phyloP scores from a whole-genome alignment of 2,113 vertebrate species.

The Lampris incognitus region DNA sequence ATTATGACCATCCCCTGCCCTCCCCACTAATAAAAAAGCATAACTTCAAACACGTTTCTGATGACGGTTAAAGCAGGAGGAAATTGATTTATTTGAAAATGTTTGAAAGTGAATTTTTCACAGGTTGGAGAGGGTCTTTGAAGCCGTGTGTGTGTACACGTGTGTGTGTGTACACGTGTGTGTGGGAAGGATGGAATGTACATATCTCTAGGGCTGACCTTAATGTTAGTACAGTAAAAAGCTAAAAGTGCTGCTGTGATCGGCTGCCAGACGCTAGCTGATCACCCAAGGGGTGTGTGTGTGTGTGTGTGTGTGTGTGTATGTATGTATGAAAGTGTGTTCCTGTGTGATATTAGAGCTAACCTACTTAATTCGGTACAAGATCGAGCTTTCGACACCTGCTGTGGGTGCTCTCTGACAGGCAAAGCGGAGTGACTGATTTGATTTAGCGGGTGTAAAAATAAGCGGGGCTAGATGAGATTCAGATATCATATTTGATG shows the following conservation, averaged over 20 bases:
- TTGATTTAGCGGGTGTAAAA: constrained; percentile 63
- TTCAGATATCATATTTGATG: constrained; percentile 23
- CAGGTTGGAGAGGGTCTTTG: constrained; percentile 80
- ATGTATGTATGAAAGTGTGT: constrained; percentile 16
- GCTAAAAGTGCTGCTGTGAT: constrained; percentile 58
- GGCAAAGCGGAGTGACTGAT: constrained; percentile 63
- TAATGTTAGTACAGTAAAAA: constrained; percentile 72
- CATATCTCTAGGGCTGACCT: constrained; percentile 82
- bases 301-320: constrained; percentile 44
- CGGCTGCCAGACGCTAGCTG: constrained; percentile 70
- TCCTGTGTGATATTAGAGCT: constrained; percentile 54
- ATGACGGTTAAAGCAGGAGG: constrained; percentile 80
- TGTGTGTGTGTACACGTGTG: constrained; percentile 32
- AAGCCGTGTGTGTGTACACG: constrained; percentile 62
- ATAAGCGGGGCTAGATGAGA: constrained; percentile 48
- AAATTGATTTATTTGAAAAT: constrained; percentile 84
- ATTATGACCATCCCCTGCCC: constrained; percentile 72
- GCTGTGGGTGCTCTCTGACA: constrained; percentile 63
- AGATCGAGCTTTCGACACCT: constrained; percentile 66
- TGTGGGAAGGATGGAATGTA: constrained; percentile 66
- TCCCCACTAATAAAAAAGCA: constrained; percentile 72
- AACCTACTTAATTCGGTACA: constrained; percentile 73
- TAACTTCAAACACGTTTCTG: constrained; percentile 82
- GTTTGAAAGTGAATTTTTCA: constrained; percentile 80
- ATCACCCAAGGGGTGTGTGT: constrained; percentile 62